A percentile compares a stretch with the other conserved stretches of the same genome.
These are phyloP conservation scores for Mercenaria mercenaria DNA, from an alignment of 1,140 invertebrate species.

Conservation along the genomic window DNA sequence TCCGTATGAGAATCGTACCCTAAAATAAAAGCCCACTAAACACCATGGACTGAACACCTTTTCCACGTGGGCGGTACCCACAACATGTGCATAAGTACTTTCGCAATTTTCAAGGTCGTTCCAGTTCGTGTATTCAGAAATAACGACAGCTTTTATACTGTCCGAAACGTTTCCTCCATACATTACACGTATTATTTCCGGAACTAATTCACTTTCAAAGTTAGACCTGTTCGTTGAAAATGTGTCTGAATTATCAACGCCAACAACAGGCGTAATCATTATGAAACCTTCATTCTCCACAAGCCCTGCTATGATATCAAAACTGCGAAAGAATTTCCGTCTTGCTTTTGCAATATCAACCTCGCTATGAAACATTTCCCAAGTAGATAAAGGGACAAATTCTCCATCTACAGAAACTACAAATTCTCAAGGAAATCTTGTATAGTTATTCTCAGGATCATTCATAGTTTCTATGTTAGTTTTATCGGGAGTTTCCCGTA, in stretches of 20 bases:
- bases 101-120: slow-evolving; percentile 13
- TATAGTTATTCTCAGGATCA: neutral
- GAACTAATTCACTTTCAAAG: neutral
- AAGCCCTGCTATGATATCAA: slow-evolving; percentile 50
- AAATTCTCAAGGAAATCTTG: slow-evolving; percentile 23
- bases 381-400: slow-evolving; percentile 53
- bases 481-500: neutral
- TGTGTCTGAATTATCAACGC: neutral
- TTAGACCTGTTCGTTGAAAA: neutral
- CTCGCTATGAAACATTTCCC: slow-evolving; percentile 36
- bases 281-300: neutral
- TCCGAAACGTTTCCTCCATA: slow-evolving; percentile 33
- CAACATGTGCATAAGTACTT: neutral
- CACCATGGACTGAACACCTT: neutral
- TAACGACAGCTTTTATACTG: neutral
- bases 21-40: neutral
- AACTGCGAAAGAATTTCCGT: slow-evolving; percentile 21
- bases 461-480: neutral
- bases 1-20: neutral
- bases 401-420: slow-evolving; percentile 63
- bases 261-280: neutral
- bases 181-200: too few relatives aligned
- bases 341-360: neutral
- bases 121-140: slow-evolving; percentile 41
- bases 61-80: neutral